Evolutionary conservation across 2,113 vertebrate genomes (phyloP).

Genomic region (Camelus bactrianus): DNA sequence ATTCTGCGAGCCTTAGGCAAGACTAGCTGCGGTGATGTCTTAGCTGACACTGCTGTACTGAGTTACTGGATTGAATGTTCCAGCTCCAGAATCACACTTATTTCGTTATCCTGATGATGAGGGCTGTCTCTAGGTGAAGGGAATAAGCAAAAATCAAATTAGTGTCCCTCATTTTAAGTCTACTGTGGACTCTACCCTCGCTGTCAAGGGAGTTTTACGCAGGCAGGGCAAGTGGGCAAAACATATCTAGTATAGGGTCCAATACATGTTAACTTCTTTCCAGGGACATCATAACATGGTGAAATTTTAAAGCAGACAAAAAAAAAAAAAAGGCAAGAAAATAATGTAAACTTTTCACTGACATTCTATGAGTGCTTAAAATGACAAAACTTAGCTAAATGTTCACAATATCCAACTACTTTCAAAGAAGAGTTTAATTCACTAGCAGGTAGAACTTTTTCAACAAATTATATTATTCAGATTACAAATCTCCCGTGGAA

Average conservation of each 20-base stretch:
- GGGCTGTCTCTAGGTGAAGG: not conserved
- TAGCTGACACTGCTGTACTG: not conserved
- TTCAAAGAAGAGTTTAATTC: not conserved
- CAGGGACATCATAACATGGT: not conserved
- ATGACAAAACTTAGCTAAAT: not conserved
- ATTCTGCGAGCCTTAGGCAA: not conserved
- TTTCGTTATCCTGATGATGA: not conserved
- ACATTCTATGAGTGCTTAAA: not conserved
- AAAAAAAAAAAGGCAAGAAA: constrained; percentile 41
- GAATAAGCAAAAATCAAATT: not conserved
- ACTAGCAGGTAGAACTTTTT: not conserved
- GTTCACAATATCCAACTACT: not conserved
- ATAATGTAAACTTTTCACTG: not conserved
- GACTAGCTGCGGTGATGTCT: not conserved
- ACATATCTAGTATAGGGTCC: not conserved
- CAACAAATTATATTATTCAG: not conserved
- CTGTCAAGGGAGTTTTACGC: not conserved
- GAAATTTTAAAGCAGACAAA: constrained; percentile 23
- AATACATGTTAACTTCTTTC: constrained; percentile 40
- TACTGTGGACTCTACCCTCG: not conserved
- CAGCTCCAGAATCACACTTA: not conserved
- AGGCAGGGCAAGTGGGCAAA: not conserved
- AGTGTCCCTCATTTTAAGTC: not conserved
- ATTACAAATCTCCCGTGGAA: not conserved
- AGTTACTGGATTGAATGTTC: not conserved